Percentiles rank a stretch among this genome's conserved stretches.
These are phyloP conservation scores for Oxycera nigricornis DNA, from an alignment of 2,888 invertebrate genomes.

Conservation along the genomic window DNA sequence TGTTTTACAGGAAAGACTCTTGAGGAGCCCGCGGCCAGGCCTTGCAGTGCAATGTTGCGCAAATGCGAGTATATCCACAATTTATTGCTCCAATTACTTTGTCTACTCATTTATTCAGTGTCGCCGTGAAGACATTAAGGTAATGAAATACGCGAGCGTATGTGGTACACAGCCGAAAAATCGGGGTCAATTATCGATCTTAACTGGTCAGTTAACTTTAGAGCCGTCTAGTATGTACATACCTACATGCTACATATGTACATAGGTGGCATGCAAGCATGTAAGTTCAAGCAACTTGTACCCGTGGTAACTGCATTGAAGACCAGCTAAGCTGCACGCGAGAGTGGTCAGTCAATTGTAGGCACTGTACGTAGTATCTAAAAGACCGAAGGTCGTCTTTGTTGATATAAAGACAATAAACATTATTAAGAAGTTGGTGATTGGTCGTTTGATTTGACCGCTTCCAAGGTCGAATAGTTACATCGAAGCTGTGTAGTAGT, in stretches of 20 bases:
- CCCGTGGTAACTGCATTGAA: no score
- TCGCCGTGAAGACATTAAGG: background rate
- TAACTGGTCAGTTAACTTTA: background rate
- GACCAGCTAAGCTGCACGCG: background rate
- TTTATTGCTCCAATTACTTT: background rate
- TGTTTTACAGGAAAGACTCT: background rate
- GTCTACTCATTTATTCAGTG: background rate
- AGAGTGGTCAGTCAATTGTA: background rate
- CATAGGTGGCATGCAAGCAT: no score
- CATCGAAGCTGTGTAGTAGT: background rate
- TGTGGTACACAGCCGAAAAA: background rate
- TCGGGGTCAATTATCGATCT: conserved; percentile 5
- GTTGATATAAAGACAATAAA: background rate
- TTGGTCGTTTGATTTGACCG: background rate
- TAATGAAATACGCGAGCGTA: background rate
- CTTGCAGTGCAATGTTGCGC: background rate
- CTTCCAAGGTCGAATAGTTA: background rate
- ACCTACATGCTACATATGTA: no score
- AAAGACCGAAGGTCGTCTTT: background rate
- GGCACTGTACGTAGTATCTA: no score
- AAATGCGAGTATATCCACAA: background rate
- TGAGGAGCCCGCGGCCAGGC: background rate
- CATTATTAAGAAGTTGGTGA: background rate
- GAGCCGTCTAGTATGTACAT: no score
- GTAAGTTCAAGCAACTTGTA: background rate